A percentile compares a stretch with the other conserved stretches of the same genome.
Evolutionary conservation across 2,888 invertebrate species (phyloP).

Genomic region (Eremobia ochroleuca): DNA sequence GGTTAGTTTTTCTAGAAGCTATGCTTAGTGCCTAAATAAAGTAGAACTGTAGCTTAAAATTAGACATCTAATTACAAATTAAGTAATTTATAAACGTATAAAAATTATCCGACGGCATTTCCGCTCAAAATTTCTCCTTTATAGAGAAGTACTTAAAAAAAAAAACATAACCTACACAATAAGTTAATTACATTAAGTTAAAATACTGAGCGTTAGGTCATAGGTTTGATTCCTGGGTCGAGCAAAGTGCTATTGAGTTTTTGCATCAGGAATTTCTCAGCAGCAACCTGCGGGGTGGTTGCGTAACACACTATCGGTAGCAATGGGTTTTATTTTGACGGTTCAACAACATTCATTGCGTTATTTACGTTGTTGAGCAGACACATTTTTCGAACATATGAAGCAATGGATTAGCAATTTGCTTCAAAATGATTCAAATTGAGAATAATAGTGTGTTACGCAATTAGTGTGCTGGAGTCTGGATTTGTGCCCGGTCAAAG

Average conservation of each 20-base stretch:
- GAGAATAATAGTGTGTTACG: too few species aligned
- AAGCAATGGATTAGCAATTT: too few species aligned
- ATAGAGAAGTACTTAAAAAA: not conserved
- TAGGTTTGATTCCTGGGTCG: not conserved
- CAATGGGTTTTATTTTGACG: too few species aligned
- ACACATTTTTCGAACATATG: too few species aligned
- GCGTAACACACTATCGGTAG: too few species aligned
- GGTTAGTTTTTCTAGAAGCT: not conserved
- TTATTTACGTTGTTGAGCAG: too few species aligned
- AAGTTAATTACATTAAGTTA: not conserved
- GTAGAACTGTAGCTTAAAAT: not conserved
- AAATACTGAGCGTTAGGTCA: too few species aligned
- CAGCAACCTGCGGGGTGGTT: too few species aligned
- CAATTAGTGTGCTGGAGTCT: too few species aligned
- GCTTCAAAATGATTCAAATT: too few species aligned
- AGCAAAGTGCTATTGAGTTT: not conserved
- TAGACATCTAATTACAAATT: not conserved
- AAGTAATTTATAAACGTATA: not conserved
- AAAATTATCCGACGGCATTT: not conserved
- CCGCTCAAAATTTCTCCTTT: rapidly evolving
- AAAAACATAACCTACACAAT: not conserved
- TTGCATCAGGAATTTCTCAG: not conserved
- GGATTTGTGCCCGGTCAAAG: not conserved
- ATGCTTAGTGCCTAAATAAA: not conserved
- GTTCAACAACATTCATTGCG: too few species aligned